These are phyloP conservation scores for Bungarus multicinctus DNA, from an alignment of 2,113 vertebrate genomes.

Conservation along the genomic window DNA sequence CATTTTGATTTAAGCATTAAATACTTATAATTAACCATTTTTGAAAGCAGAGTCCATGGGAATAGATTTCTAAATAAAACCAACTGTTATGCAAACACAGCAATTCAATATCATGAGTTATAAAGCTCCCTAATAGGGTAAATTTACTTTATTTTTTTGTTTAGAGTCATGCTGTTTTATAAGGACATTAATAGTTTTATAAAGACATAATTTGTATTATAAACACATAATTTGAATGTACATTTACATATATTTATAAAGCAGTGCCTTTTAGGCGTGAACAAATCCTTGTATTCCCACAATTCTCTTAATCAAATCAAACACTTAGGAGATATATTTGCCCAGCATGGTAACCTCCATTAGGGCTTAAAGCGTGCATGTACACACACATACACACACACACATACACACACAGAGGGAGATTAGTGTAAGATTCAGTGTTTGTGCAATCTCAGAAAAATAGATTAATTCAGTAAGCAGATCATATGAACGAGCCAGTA, in stretches of 20 bases:
- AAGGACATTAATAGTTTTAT: background rate
- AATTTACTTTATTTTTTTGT: background rate
- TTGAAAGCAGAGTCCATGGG: background rate
- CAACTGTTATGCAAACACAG: background rate
- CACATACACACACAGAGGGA: no score
- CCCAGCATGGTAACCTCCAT: background rate
- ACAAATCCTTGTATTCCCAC: background rate
- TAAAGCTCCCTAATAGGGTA: background rate
- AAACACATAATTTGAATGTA: background rate
- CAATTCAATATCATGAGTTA: background rate
- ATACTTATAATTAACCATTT: background rate
- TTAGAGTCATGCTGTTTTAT: background rate
- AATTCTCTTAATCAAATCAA: background rate
- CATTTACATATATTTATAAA: background rate
- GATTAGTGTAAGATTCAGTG: background rate
- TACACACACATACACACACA: rapidly evolving
- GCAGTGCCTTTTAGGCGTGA: background rate
- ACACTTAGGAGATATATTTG: background rate
- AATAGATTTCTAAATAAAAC: background rate
- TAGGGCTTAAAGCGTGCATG: background rate
- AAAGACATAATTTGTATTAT: no score
- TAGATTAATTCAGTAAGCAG: background rate
- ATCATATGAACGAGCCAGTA: background rate
- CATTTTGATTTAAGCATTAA: background rate
- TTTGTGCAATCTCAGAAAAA: background rate